Evolutionary conservation across 2,888 invertebrate species (phyloP).

Genomic region (Mythimna albipuncta): DNA sequence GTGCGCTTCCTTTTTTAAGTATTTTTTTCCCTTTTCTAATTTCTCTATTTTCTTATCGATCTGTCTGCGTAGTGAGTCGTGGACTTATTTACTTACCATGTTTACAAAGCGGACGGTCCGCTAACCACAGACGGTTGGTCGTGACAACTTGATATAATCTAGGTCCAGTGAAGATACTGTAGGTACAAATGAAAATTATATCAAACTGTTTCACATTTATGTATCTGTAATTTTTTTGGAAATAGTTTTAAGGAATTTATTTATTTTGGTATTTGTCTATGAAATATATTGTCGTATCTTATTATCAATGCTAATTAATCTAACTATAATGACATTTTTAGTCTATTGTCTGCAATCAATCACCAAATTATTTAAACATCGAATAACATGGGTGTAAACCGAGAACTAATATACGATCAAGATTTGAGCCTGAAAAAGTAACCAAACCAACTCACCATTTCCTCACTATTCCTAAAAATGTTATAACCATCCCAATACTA

Average conservation of each 20-base stretch:
- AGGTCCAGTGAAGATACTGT: background rate
- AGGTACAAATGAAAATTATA: background rate
- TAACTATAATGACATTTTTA: background rate
- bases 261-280: background rate
- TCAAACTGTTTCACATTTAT: background rate
- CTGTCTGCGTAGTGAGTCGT: conserved; percentile 27
- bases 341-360: conserved; percentile 7
- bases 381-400: background rate
- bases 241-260: background rate
- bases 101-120: conserved; percentile 3
- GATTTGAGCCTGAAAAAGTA: conserved; percentile 8
- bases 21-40: background rate
- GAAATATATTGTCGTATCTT: background rate
- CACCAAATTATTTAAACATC: conserved; percentile 9
- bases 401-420: background rate
- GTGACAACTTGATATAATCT: conserved; percentile 33
- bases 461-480: background rate
- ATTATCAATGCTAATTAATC: background rate
- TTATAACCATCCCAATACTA: background rate
- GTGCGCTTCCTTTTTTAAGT: conserved; percentile 15
- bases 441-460: background rate
- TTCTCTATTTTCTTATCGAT: conserved; percentile 37
- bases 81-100: conserved; percentile 20
- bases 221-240: background rate
- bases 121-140: conserved; percentile 26